Conservation (phyloP, 2,888 invertebrate genomes). For the Pammene fasciana region DNA sequence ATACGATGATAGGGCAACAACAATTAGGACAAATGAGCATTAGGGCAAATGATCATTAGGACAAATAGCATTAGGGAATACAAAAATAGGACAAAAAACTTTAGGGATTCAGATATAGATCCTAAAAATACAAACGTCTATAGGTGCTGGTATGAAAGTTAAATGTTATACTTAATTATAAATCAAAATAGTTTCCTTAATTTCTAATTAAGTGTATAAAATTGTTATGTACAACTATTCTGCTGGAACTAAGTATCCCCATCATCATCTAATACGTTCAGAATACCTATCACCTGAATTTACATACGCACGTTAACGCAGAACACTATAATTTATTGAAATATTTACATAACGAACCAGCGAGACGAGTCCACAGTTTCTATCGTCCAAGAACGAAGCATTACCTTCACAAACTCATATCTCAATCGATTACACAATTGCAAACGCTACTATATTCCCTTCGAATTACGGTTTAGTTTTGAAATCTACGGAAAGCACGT, state of each 20-base stretch:
- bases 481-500: slow-evolving; percentile 37
- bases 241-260: neutral
- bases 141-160: no score
- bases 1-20: no score
- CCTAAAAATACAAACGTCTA: no score
- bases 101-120: no score
- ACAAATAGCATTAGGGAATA: no score
- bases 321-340: slow-evolving; percentile 66
- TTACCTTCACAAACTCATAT: slow-evolving; percentile 21
- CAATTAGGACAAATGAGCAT: no score
- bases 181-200: no score
- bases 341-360: slow-evolving; percentile 67
- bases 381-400: slow-evolving; percentile 14
- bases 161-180: no score
- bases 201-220: neutral
- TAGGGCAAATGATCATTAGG: no score
- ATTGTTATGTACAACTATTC: neutral
- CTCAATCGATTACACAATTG: slow-evolving; percentile 1
- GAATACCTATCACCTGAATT: slow-evolving; percentile 38
- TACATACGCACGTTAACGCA: slow-evolving; percentile 36
- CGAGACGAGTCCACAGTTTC: slow-evolving; percentile 54
- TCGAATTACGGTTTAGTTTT: slow-evolving; percentile 8
- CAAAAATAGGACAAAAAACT: no score
- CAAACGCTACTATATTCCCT: slow-evolving; percentile 11
- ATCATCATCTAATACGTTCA: slow-evolving; percentile 9